These are phyloP conservation scores for Pecten maximus DNA, from an alignment of 2,888 invertebrate genomes.

Conservation along the genomic window DNA sequence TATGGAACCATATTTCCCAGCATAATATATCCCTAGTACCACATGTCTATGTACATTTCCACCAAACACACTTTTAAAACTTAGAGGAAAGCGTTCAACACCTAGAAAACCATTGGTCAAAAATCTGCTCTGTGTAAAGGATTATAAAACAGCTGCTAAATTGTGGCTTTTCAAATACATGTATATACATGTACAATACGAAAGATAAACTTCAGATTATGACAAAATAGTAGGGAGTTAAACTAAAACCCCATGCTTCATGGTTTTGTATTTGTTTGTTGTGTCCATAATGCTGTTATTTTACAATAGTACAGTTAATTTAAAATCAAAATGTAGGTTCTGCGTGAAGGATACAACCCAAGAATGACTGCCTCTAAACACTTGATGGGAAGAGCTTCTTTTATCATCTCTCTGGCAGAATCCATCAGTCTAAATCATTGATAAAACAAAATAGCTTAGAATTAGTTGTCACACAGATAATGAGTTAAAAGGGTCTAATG, in stretches of 20 bases:
- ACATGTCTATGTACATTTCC: slow-evolving; percentile 81
- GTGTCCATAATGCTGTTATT: too few species aligned
- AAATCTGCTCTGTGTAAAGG: slow-evolving; percentile 69
- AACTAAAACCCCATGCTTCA: too few species aligned
- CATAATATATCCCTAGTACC: slow-evolving; percentile 81
- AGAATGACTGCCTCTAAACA: slow-evolving; percentile 83
- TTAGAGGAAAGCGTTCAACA: slow-evolving; percentile 82
- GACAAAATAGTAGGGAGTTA: too few species aligned
- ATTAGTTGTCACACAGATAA: too few species aligned
- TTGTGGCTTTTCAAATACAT: too few species aligned
- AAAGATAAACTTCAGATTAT: too few species aligned
- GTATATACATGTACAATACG: too few species aligned
- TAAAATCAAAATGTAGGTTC: not conserved
- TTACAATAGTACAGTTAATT: too few species aligned
- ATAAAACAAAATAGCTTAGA: slow-evolving; percentile 55
- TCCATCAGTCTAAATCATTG: slow-evolving; percentile 79
- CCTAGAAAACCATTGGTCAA: slow-evolving; percentile 81
- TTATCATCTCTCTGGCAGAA: slow-evolving; percentile 81
- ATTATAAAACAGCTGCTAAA: too few species aligned
- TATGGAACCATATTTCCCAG: slow-evolving; percentile 81
- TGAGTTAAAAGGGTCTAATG: too few species aligned
- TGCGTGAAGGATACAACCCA: slow-evolving; percentile 79
- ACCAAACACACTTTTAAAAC: slow-evolving; percentile 81
- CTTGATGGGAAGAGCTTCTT: slow-evolving; percentile 82
- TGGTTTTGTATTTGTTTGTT: too few species aligned